Base-by-base conservation (phyloP, 2,113 vertebrate genomes). In the Larimichthys crocea region DNA sequence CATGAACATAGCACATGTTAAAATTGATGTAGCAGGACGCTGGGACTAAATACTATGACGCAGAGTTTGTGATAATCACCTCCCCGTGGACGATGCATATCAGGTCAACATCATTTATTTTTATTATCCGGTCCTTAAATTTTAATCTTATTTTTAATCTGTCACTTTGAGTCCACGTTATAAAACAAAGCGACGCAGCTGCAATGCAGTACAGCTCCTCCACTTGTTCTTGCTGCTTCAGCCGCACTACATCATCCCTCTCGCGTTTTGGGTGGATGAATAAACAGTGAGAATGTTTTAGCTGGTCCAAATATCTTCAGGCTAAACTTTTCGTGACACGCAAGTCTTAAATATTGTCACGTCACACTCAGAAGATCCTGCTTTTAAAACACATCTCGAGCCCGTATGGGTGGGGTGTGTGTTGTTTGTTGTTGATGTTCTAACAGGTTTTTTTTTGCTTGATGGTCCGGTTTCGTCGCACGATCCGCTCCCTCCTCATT, bases 401-500 rank as follows among this genome's bases (percentile, higher is more conserved):
- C 40, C 7, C 15, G 40, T 3, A 14, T 3, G 2, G 5, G 16
- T 29, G 53, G 44, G 7, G 67, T 44, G 7, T 8, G 35, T 35
- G 35, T 35, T 35, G 8, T 66, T 60, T 42, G 12, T 53, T 26
- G 22, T 29, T 22, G 19, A 12, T 31, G 62, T 63, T 64, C 44
- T 4, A 52, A 50, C 17, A 42, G 20, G 61, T 24, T 24, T 24
- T 24, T 44, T 64, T 44, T 62, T 79, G 56, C 55, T 64, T 22
- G 55, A 69, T 69, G 15, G 19, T 61, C 53, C 2, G 5, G 57
- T 67, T 79, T 65, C 4, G 12, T 19, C 61, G 40, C 72, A 65
- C 60, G 49, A 8, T 49, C 60, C 19, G 57, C 65, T 63, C 69
- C 26, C 50, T 24, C 35, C 74, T 85, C 79, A 61, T 70, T 79